A percentile compares a stretch with the other conserved stretches of the same genome.
phyloP scores from a whole-genome alignment of 2,888 invertebrate genomes.

The Toxonevra muliebris region DNA sequence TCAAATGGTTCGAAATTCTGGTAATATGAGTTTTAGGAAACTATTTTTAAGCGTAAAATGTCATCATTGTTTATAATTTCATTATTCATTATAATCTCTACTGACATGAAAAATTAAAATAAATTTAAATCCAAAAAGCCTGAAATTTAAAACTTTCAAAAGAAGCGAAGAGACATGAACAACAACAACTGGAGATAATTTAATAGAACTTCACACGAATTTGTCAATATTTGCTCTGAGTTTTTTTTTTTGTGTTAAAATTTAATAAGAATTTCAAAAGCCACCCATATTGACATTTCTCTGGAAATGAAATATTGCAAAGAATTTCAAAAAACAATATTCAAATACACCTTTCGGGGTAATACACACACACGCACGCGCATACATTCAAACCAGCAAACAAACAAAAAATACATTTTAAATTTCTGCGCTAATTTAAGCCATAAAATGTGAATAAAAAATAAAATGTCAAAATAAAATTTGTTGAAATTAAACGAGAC shows the following conservation, averaged over 20 bases:
- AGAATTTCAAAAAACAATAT: slow-evolving; percentile 12
- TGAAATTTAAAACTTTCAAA: too few relatives aligned
- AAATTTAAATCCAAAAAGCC: too few relatives aligned
- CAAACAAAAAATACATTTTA: background rate
- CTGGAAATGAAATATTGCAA: slow-evolving; percentile 21
- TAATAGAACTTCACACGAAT: slow-evolving; percentile 26
- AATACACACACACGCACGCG: background rate
- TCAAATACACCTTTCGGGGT: slow-evolving; percentile 1
- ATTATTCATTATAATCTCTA: too few relatives aligned
- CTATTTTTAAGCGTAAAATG: too few relatives aligned
- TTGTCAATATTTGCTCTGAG: slow-evolving; percentile 19
- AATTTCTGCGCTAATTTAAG: too few relatives aligned
- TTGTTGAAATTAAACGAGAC: slow-evolving; percentile 13
- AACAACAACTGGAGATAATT: background rate
- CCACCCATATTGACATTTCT: slow-evolving; percentile 38
- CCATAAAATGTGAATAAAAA: too few relatives aligned
- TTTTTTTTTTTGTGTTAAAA: background rate
- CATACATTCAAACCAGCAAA: background rate
- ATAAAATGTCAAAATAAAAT: too few relatives aligned
- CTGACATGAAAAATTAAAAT: too few relatives aligned
- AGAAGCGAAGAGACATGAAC: too few relatives aligned
- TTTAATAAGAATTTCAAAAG: slow-evolving; percentile 18
- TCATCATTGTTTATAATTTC: too few relatives aligned
- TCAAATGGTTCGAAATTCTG: too few relatives aligned
- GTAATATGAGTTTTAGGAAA: too few relatives aligned